Conservation (phyloP, 2,113 vertebrate species). For the Phylloscopus trochiloides region DNA sequence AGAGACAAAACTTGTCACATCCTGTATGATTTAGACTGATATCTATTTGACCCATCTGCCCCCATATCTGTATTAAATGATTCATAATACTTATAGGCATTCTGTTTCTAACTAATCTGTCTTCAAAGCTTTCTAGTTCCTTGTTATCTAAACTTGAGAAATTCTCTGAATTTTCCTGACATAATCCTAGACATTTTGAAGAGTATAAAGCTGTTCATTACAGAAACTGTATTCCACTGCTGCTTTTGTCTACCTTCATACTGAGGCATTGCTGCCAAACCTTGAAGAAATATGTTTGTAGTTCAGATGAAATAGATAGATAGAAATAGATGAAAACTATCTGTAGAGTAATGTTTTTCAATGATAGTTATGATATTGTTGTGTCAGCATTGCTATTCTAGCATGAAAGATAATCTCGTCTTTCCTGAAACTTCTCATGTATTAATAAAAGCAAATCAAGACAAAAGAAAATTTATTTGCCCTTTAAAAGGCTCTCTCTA, state of each 20-base stretch:
- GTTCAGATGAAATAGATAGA: neutral
- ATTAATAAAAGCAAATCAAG: slow-evolving; percentile 18
- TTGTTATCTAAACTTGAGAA: slow-evolving; percentile 18
- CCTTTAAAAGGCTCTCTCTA: neutral
- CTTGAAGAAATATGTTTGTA: slow-evolving; percentile 1
- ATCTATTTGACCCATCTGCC: slow-evolving; percentile 20
- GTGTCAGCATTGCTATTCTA: slow-evolving; percentile 38
- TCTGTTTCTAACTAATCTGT: slow-evolving; percentile 41
- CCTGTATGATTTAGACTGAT: slow-evolving; percentile 40
- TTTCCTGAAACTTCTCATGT: neutral
- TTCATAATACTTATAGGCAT: neutral
- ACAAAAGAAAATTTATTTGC: neutral
- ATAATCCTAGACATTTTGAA: slow-evolving; percentile 31
- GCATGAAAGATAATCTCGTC: slow-evolving; percentile 14
- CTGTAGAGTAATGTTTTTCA: neutral
- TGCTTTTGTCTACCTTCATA: neutral
- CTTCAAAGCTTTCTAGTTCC: slow-evolving; percentile 39
- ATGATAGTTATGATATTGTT: neutral
- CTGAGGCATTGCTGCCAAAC: neutral
- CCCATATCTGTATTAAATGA: slow-evolving; percentile 18
- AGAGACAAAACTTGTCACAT: slow-evolving; percentile 38
- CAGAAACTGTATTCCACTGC: neutral
- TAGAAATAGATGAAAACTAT: neutral
- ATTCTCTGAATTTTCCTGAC: neutral
- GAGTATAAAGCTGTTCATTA: slow-evolving; percentile 13